These are phyloP conservation scores for Zingel zingel DNA, from an alignment of 2,113 vertebrate species.

Conservation along the genomic window DNA sequence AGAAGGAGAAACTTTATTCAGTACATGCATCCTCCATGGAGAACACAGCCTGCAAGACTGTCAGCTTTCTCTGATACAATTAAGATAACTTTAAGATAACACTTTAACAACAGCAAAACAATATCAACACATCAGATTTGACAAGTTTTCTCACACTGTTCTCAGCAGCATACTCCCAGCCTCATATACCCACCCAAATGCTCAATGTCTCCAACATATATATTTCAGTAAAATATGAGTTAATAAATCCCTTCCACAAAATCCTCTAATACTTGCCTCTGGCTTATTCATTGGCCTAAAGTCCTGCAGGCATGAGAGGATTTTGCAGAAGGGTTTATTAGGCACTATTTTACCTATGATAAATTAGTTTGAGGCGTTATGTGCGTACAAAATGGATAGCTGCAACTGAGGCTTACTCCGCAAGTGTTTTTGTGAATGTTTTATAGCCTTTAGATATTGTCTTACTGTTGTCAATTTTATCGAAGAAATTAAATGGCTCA, in stretches of 20 bases:
- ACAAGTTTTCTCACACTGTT: constrained; percentile 15
- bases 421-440: background rate
- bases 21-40: background rate
- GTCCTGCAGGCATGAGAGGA: constrained; percentile 36
- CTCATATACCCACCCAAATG: background rate
- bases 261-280: constrained; percentile 44
- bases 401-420: background rate
- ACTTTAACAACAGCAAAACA: background rate
- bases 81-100: background rate
- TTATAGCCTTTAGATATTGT: constrained; percentile 10
- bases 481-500: background rate
- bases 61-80: constrained; percentile 24
- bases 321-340: constrained; percentile 51
- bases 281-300: constrained; percentile 29
- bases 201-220: constrained; percentile 26
- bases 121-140: background rate
- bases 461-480: background rate
- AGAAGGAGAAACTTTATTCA: background rate
- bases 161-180: background rate
- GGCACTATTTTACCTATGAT: constrained; percentile 27
- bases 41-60: background rate
- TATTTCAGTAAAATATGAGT: constrained; percentile 35
- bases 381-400: constrained; percentile 21
- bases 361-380: constrained; percentile 24
- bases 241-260: constrained; percentile 32